phyloP scores from a whole-genome alignment of 2,888 invertebrate genomes.

The Imbricaverruca yamaguchii region DNA sequence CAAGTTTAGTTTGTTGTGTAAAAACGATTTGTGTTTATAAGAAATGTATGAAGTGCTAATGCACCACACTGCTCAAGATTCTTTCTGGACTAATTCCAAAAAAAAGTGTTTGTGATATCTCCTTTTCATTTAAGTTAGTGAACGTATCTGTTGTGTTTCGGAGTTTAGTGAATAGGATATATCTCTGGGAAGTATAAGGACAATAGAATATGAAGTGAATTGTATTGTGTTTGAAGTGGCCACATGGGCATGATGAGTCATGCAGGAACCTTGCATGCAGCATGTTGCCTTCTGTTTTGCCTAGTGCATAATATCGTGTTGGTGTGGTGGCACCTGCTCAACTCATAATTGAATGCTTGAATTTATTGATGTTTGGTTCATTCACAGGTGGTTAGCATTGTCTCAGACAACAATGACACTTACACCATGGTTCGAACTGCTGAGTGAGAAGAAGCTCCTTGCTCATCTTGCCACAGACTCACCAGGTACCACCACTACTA shows the following conservation, averaged over 20 bases:
- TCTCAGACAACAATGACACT: background rate
- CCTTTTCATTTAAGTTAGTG: background rate
- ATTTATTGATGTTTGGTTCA: background rate
- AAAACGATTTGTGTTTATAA: background rate
- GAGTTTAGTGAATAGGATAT: background rate
- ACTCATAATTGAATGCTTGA: background rate
- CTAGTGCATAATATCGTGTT: background rate
- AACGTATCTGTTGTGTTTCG: background rate
- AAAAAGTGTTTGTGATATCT: background rate
- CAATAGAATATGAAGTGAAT: background rate
- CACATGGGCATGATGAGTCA: background rate
- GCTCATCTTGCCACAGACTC: background rate
- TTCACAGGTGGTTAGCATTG: background rate
- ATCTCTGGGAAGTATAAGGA: background rate
- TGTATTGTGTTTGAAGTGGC: background rate
- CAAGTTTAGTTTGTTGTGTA: background rate
- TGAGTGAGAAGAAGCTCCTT: background rate
- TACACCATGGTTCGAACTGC: conserved; percentile 7
- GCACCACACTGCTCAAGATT: background rate
- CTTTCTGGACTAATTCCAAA: background rate
- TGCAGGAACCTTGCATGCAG: background rate
- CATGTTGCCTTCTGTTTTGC: background rate
- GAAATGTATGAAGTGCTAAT: background rate
- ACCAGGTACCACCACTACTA: background rate
- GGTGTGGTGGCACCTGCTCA: background rate